A percentile compares a stretch with the other conserved stretches of the same genome.
phyloP scores from a whole-genome alignment of 2,888 invertebrate genomes.

The Hedya salicella region DNA sequence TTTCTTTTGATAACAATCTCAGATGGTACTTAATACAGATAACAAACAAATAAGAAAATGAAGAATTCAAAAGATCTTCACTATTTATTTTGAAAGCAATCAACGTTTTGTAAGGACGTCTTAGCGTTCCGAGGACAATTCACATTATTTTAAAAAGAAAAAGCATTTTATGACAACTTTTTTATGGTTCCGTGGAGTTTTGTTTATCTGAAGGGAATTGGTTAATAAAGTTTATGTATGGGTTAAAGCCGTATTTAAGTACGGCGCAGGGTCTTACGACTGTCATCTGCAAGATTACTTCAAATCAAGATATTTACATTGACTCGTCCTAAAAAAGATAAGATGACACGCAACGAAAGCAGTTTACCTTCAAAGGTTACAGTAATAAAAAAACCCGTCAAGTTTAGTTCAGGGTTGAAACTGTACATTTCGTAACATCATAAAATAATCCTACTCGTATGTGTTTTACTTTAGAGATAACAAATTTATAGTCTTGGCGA shows the following conservation, averaged over 20 bases:
- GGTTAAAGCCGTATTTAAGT: constrained; percentile 16
- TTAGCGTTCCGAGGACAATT: not conserved
- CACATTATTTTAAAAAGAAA: not conserved
- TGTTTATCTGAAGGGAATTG: constrained; percentile 15
- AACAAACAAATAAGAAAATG: not conserved
- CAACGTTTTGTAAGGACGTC: not conserved
- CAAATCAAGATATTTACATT: not conserved
- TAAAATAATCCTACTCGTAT: too few relatives aligned
- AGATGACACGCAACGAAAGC: not conserved
- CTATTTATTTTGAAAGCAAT: not conserved
- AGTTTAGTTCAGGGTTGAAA: too few relatives aligned
- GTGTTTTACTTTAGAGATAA: too few relatives aligned
- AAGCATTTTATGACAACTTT: not conserved
- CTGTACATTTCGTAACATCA: too few relatives aligned
- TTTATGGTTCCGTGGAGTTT: not conserved
- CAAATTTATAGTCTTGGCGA: too few relatives aligned
- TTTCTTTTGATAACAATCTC: too few relatives aligned
- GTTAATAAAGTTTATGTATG: constrained; percentile 12
- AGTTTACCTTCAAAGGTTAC: not conserved
- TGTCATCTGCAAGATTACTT: constrained; percentile 8
- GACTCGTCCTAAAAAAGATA: not conserved
- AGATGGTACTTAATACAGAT: not conserved
- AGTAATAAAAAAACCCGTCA: not conserved
- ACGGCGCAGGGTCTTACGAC: constrained; percentile 22
- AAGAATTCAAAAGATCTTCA: not conserved